Conservation (phyloP, 2,888 invertebrate genomes). For the Lordiphosa andalusiaca region DNA sequence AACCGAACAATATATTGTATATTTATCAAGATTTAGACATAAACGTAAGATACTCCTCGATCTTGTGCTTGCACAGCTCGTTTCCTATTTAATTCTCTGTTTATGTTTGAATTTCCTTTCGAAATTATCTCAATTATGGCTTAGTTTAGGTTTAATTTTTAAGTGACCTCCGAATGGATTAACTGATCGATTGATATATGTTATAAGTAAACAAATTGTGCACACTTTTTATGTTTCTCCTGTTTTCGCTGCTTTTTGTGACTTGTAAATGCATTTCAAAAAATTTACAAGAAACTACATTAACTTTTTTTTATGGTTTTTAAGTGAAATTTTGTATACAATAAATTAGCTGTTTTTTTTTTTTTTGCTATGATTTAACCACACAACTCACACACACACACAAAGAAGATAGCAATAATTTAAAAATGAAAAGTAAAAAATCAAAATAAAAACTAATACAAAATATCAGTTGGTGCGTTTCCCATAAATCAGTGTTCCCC, state of each 20-base stretch:
- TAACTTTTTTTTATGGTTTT: constrained; percentile 65
- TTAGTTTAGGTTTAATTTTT: constrained; percentile 36
- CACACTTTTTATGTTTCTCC: constrained; percentile 15
- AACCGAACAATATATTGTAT: too few relatives aligned
- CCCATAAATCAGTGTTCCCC: too few relatives aligned
- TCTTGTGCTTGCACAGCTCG: constrained; percentile 35
- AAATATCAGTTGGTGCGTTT: too few relatives aligned
- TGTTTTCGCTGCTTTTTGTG: constrained; percentile 10
- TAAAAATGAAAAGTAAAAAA: constrained; percentile 41
- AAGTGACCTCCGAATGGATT: constrained; percentile 21
- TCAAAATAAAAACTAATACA: constrained; percentile 4
- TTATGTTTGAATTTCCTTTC: constrained; percentile 18
- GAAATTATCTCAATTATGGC: constrained; percentile 23
- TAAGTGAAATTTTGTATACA: constrained; percentile 34
- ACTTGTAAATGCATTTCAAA: constrained; percentile 65
- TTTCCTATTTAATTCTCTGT: constrained; percentile 4
- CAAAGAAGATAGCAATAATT: constrained; percentile 33
- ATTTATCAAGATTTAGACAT: too few relatives aligned
- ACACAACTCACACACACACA: constrained; percentile 18
- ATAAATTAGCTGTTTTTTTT: constrained; percentile 1
- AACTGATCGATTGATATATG: too few relatives aligned
- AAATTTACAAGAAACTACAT: too few relatives aligned
- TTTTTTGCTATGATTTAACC: constrained; percentile 44
- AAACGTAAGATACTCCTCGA: not conserved
- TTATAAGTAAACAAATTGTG: constrained; percentile 15